Conservation (phyloP, 1,140 invertebrate genomes). For the Drosophila obscura region DNA sequence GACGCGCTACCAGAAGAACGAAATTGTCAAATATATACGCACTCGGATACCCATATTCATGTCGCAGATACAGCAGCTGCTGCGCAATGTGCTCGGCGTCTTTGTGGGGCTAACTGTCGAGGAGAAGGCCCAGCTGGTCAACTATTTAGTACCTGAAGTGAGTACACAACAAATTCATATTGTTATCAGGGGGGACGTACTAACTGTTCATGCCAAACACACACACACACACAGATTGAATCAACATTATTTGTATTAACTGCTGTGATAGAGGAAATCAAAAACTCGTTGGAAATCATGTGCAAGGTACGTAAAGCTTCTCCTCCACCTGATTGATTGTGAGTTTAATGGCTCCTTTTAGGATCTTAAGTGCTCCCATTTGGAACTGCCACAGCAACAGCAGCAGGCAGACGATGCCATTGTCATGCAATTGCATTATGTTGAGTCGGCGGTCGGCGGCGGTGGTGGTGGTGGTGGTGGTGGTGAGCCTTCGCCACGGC, state of each 20-base stretch:
- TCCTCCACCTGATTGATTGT: background rate
- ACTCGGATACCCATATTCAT: slow-evolving; percentile 87
- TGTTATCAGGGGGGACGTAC: too few species aligned
- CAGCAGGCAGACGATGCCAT: slow-evolving; percentile 59
- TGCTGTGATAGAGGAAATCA: slow-evolving; percentile 81
- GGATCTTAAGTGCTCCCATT: slow-evolving; percentile 75
- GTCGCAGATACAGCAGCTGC: slow-evolving; percentile 86
- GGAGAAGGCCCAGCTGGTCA: slow-evolving; percentile 86
- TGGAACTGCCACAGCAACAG: slow-evolving; percentile 64
- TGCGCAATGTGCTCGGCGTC: slow-evolving; percentile 86
- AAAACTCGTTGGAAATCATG: slow-evolving; percentile 79
- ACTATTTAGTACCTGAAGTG: slow-evolving; percentile 87
- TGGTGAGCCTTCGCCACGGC: slow-evolving; percentile 56
- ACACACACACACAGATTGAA: slow-evolving; percentile 59
- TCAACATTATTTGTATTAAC: slow-evolving; percentile 75
- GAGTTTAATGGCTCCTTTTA: background rate
- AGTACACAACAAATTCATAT: background rate
- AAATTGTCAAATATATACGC: slow-evolving; percentile 88
- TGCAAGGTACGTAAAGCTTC: slow-evolving; percentile 65
- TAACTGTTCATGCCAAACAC: too few species aligned
- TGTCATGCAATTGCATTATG: slow-evolving; percentile 59
- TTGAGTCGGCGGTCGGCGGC: slow-evolving; percentile 23
- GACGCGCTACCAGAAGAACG: slow-evolving; percentile 86
- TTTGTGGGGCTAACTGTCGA: slow-evolving; percentile 85
- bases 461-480: too few species aligned